These are phyloP conservation scores for Scaptomyza hsui DNA, from an alignment of 1,140 invertebrate genomes.

Conservation along the genomic window DNA sequence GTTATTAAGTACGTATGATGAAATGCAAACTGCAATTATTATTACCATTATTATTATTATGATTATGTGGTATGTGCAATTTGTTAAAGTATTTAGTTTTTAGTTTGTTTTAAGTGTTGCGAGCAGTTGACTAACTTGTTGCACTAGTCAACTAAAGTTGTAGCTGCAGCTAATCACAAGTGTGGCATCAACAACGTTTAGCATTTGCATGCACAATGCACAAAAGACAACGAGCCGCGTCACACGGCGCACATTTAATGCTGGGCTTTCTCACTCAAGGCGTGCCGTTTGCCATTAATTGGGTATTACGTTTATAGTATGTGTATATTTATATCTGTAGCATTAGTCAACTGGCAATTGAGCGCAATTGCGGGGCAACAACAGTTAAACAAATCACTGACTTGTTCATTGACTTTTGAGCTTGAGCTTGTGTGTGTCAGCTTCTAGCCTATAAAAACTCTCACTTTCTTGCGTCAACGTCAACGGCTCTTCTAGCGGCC, in stretches of 20 bases:
- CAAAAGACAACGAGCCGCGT: not conserved
- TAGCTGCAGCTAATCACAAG: not conserved
- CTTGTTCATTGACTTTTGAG: slow-evolving; percentile 49
- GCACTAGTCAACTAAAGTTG: not conserved
- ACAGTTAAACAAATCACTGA: slow-evolving; percentile 13
- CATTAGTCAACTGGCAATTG: slow-evolving; percentile 16
- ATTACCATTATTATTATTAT: slow-evolving; percentile 36
- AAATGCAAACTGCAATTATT: slow-evolving; percentile 69
- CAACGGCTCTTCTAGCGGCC: slow-evolving; percentile 26
- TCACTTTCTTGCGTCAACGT: slow-evolving; percentile 38
- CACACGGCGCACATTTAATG: slow-evolving; percentile 53
- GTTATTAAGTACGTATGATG: slow-evolving; percentile 44
- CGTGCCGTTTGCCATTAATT: slow-evolving; percentile 54
- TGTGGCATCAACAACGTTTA: slow-evolving; percentile 2
- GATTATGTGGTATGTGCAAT: slow-evolving; percentile 27
- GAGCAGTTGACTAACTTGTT: not conserved
- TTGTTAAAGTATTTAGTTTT: slow-evolving; percentile 29
- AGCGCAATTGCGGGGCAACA: slow-evolving; percentile 38
- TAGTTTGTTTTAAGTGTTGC: not conserved
- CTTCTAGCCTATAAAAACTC: slow-evolving; percentile 36
- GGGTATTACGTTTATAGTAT: slow-evolving; percentile 50
- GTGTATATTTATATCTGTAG: too few relatives aligned
- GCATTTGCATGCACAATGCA: slow-evolving; percentile 37
- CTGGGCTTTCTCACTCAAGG: slow-evolving; percentile 41
- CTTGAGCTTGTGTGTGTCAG: slow-evolving; percentile 28